These are phyloP conservation scores for Musca domestica DNA, from an alignment of 1,140 invertebrate species.

Conservation along the genomic window DNA sequence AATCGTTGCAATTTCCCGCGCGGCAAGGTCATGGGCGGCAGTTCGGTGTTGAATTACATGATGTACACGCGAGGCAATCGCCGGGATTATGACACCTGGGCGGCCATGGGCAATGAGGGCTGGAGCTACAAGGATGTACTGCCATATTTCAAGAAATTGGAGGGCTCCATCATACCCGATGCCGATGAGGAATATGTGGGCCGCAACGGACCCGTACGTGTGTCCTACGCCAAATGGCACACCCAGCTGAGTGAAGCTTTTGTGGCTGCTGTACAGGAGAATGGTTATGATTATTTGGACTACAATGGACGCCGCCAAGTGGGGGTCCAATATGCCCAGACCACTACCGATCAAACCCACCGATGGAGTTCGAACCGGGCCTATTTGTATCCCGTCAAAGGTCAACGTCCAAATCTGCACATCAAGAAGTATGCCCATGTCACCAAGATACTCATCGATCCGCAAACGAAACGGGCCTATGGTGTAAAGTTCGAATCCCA, in stretches of 20 bases:
- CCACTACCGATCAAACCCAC: background rate
- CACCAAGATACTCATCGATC: conserved; percentile 72
- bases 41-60: conserved; percentile 83
- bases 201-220: conserved; percentile 57
- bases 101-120: conserved; percentile 67
- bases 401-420: conserved; percentile 62
- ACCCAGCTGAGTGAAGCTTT: conserved; percentile 65
- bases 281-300: conserved; percentile 66
- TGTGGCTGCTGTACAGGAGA: conserved; percentile 64
- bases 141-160: conserved; percentile 78
- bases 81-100: conserved; percentile 75
- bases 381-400: conserved; percentile 31
- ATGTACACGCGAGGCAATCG: conserved; percentile 76
- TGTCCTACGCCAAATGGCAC: conserved; percentile 56
- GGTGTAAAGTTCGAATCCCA: conserved; percentile 70
- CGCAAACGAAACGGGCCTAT: conserved; percentile 60
- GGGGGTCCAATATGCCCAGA: conserved; percentile 57
- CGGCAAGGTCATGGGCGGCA: conserved; percentile 76
- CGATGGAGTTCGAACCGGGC: conserved; percentile 59
- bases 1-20: conserved; percentile 65
- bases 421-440: conserved; percentile 63
- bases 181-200: conserved; percentile 58
- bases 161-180: conserved; percentile 62
- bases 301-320: conserved; percentile 67
- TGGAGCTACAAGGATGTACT: conserved; percentile 80